These are phyloP conservation scores for Tillus elongatus DNA, from an alignment of 2,888 invertebrate species.

Conservation along the genomic window DNA sequence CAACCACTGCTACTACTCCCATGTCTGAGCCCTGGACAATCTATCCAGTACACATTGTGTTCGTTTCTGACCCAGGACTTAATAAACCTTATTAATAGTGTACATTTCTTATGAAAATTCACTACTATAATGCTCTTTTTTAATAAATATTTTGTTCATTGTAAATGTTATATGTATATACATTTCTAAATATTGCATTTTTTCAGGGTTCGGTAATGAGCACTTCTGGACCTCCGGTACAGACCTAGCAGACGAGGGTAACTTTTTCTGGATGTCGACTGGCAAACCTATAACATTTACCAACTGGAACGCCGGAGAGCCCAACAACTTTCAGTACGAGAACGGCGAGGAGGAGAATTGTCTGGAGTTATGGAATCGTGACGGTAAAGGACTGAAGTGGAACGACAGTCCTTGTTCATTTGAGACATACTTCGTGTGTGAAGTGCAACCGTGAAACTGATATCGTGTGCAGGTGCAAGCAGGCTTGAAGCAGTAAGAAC, in stretches of 20 bases:
- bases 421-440: slow-evolving; percentile 87
- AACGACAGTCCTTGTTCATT: slow-evolving; percentile 91
- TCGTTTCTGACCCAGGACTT: too few relatives aligned
- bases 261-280: slow-evolving; percentile 90
- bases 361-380: slow-evolving; percentile 82
- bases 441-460: slow-evolving; percentile 50
- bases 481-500: too few relatives aligned
- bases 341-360: slow-evolving; percentile 92
- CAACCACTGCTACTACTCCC: too few relatives aligned
- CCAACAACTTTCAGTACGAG: slow-evolving; percentile 88
- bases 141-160: too few relatives aligned
- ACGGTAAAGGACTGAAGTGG: slow-evolving; percentile 87
- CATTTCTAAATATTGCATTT: too few relatives aligned
- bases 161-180: too few relatives aligned
- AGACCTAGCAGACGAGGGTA: slow-evolving; percentile 82
- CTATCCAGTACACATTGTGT: too few relatives aligned
- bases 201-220: slow-evolving; percentile 77
- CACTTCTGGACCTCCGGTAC: slow-evolving; percentile 93
- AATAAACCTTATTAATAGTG: too few relatives aligned
- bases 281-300: slow-evolving; percentile 82
- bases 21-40: too few relatives aligned
- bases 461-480: background rate
- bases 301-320: slow-evolving; percentile 90
- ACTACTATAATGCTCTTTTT: too few relatives aligned
- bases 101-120: too few relatives aligned